Base-by-base conservation (phyloP, 30 jellyfish, hydroid and myxozoan species). In the Turritopsis rubra region DNA sequence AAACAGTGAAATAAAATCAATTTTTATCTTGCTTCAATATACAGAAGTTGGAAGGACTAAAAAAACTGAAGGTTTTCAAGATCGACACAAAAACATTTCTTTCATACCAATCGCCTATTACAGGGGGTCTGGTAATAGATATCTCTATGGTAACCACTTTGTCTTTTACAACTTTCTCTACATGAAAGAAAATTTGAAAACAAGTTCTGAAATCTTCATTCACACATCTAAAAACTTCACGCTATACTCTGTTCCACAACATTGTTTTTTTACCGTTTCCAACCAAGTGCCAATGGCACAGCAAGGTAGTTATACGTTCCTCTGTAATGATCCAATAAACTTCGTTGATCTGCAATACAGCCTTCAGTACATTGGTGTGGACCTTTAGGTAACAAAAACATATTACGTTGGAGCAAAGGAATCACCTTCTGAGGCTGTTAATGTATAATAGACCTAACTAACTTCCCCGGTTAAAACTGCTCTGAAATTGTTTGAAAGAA, bases 91-190 rank as follows among this genome's bases (percentile, higher is more conserved):
- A n/a, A n/a, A n/a, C n/a, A 83, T 60, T 27, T 23, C 7, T 23
- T 24, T 75, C 88, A 52, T 71, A 91, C 98, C 89, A 91, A 72
- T 82, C 98, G 80, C 54, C 86, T 54, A 66, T 88, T 81, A 72
- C 98, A 91, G 0, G 98, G 98, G 0, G 96, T 71, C 52, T 95
- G 89, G 77, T 91, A 91, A 53, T 91, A 91, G 79, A 91, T 86
- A 73, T 91, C 98, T 52, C 98, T 28, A 29, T 88, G 98, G 71
- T 91, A 91, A 5, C 96, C 65, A 19, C 20, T 13, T 70, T 26
- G 52, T 70, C 65, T 80, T n/a, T 80, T 80, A 18, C 81, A 80
- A 65, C 81, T 80, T 52, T 80, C 87, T 21, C 87, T 80, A 80
- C 29, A 22, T 0, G 41, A 41, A 41, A 13, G 60, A 41, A n/a